phyloP scores from a whole-genome alignment of 1,140 invertebrate species.

The Anastrepha obliqua region DNA sequence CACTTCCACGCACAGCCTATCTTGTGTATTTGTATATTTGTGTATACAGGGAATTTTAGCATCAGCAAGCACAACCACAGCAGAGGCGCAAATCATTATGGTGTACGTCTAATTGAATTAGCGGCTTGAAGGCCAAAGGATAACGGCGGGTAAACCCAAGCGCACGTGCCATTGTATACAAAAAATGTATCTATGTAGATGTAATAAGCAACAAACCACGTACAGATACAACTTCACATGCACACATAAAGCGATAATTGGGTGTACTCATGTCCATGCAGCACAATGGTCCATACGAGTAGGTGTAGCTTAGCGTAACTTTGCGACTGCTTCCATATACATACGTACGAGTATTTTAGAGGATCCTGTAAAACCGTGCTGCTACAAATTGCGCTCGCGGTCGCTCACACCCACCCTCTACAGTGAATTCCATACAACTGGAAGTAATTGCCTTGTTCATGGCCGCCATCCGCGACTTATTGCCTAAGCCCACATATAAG shows the following conservation, averaged over 20 bases:
- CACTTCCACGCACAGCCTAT: not conserved
- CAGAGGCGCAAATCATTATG: not conserved
- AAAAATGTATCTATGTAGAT: too few species aligned
- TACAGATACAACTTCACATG: too few species aligned
- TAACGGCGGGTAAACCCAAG: not conserved
- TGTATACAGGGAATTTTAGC: not conserved
- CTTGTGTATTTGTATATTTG: too few species aligned
- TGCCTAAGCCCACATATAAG: not conserved
- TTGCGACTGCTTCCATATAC: not conserved
- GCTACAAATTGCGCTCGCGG: not conserved
- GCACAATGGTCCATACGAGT: too few species aligned
- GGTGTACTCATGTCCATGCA: too few species aligned
- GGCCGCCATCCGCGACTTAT: not conserved
- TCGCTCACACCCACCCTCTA: not conserved
- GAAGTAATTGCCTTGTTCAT: conserved; percentile 17
- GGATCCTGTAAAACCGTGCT: not conserved
- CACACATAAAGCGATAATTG: too few species aligned
- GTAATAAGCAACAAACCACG: not conserved
- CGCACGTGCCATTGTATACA: not conserved
- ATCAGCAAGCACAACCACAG: not conserved
- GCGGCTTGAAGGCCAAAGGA: conserved; percentile 20
- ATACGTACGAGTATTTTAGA: not conserved
- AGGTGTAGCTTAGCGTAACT: too few species aligned
- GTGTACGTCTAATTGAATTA: conserved; percentile 3
- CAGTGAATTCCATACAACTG: not conserved